phyloP scores from a whole-genome alignment of 2,888 invertebrate genomes.

The Deilephila porcellus region DNA sequence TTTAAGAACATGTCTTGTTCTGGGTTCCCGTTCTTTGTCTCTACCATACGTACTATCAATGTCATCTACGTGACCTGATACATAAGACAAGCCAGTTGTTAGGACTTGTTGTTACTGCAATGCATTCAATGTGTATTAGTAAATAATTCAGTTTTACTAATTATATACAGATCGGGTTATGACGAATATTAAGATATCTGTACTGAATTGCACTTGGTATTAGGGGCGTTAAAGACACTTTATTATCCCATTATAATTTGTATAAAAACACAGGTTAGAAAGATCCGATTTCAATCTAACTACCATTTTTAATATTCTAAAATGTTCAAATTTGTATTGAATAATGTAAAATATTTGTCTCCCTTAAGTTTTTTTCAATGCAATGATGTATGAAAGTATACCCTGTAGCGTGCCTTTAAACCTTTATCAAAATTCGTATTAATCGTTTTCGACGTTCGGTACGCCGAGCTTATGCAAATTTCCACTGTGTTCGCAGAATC shows the following conservation, averaged over 20 bases:
- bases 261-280: no score
- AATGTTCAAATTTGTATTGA: no score
- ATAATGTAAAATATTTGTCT: neutral
- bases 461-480: conserved; percentile 42
- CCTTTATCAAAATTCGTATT: conserved; percentile 52
- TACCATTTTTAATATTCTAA: no score
- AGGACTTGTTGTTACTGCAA: neutral
- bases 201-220: no score
- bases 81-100: neutral
- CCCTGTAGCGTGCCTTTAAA: conserved; percentile 29
- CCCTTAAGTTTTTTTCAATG: neutral
- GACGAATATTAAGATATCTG: no score
- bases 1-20: neutral
- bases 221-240: no score
- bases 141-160: no score
- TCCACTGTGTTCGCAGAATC: conserved; percentile 36
- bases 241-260: no score
- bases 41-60: neutral
- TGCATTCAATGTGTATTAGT: no score
- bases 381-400: neutral
- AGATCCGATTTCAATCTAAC: no score
- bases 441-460: conserved; percentile 45
- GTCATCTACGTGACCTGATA: neutral
- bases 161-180: no score
- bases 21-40: neutral